Evolutionary conservation across 2,888 invertebrate species (phyloP), one percentile per base, ranked within the genome.

Genomic region (Sesamia inferens): DNA sequence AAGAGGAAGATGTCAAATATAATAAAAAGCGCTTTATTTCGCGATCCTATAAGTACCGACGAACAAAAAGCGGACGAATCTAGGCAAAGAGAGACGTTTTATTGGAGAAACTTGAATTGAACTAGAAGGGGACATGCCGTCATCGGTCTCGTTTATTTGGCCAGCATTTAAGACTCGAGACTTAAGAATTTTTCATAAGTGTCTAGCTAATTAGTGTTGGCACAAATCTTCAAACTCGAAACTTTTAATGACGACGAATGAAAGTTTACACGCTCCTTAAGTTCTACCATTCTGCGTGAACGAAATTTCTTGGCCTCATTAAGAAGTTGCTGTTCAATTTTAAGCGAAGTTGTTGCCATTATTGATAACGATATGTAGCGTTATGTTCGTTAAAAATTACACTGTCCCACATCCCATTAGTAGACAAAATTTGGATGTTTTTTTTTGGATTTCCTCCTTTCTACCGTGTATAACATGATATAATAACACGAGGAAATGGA

Each of bases 191-290:
- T 90, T 92, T 88, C 88, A 90, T 90, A 93, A 94, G 91, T 92
- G 90, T 92, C 92, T 91, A 88, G 94, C 94, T 95, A 95, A 95
- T 96, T 95, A 95, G 92, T 92, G 92, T 90, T 92, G 94, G 94
- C 94, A 93, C 94, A 95, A 96, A 95, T 95, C 94, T 94, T 93
- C 92, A 90, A 88, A 89, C 89, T 91, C 84, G 85, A 92, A 96
- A 95, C 94, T 96, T 96, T 95, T 96, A 95, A 96, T 94, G 95
- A 95, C 94, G 94, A 90, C 93, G 93, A 93, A 94, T 93, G 92
- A 92, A 95, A 95, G 93, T 96, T 95, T 95, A 94, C 93, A 94
- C 93, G 92, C 89, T 89, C 88, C 92, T 94, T 94, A 93, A 95
- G 93, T 93, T 93, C 90, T 89, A 90, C 91, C 91, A 92, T 90